phyloP scores from a whole-genome alignment of 2,888 invertebrate genomes.

The Eupithecia abbreviata region DNA sequence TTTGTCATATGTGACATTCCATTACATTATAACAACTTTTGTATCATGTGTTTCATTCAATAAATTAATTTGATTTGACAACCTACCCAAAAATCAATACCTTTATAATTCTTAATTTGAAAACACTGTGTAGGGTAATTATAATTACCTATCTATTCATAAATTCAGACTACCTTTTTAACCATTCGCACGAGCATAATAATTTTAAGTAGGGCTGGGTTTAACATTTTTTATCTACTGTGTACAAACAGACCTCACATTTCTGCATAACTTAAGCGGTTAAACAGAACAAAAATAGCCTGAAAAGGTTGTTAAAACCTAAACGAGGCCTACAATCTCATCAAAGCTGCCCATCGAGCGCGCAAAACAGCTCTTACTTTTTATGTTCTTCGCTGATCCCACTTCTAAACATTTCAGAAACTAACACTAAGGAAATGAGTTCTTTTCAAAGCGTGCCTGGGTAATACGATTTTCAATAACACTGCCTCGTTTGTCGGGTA shows the following conservation, averaged over 20 bases:
- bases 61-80: too few species aligned
- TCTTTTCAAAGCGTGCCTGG: conserved; percentile 35
- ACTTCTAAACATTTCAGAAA: conserved; percentile 26
- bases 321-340: conserved; percentile 22
- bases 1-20: too few species aligned
- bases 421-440: conserved; percentile 33
- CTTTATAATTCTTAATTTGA: neutral
- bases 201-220: neutral
- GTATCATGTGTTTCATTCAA: too few species aligned
- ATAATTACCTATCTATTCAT: neutral
- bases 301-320: conserved; percentile 25
- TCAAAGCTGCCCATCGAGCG: conserved; percentile 21
- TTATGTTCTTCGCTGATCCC: conserved; percentile 30
- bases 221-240: neutral
- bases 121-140: neutral
- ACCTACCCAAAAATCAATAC: neutral
- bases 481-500: conserved; percentile 24
- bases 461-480: conserved; percentile 44
- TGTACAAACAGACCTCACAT: neutral
- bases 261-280: neutral
- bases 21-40: too few species aligned
- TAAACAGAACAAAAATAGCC: conserved; percentile 4
- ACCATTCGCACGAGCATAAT: neutral
- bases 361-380: conserved; percentile 28
- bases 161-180: neutral